Conservation (phyloP, 2,113 vertebrate species). For the Caranx ignobilis region DNA sequence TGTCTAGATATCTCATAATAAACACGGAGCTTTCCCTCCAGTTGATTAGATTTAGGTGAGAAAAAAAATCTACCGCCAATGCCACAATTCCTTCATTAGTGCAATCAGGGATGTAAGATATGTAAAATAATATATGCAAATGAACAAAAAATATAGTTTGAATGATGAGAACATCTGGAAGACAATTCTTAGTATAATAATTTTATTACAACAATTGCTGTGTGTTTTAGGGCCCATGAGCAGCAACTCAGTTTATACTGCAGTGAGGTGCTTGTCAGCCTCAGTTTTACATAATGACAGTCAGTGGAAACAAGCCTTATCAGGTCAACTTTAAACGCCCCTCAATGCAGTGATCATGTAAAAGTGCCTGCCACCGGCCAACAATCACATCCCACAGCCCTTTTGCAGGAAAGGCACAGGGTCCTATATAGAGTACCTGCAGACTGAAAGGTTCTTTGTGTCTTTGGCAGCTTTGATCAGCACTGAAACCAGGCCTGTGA, state of each 20-base stretch:
- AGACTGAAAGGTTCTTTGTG: neutral
- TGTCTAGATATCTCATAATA: no score
- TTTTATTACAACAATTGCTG: neutral
- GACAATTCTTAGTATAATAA: neutral
- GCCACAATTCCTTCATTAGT: neutral
- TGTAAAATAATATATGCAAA: neutral
- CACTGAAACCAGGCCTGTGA: neutral
- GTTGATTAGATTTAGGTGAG: no score
- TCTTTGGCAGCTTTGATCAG: neutral
- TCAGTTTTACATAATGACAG: no score
- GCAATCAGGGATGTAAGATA: neutral
- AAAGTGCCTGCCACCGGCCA: neutral
- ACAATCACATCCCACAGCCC: neutral
- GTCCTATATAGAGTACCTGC: neutral
- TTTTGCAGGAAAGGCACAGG: neutral
- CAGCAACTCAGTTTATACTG: neutral
- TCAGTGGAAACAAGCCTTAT: neutral
- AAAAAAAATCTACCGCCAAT: neutral
- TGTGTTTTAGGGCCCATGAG: neutral
- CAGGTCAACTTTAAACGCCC: neutral
- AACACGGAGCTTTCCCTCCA: no score
- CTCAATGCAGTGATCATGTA: neutral
- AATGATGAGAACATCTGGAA: no score
- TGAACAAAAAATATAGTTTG: neutral
- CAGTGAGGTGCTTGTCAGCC: neutral